Base-by-base conservation (phyloP, 2,888 invertebrate species). In the Torymus aiolomorphi region DNA sequence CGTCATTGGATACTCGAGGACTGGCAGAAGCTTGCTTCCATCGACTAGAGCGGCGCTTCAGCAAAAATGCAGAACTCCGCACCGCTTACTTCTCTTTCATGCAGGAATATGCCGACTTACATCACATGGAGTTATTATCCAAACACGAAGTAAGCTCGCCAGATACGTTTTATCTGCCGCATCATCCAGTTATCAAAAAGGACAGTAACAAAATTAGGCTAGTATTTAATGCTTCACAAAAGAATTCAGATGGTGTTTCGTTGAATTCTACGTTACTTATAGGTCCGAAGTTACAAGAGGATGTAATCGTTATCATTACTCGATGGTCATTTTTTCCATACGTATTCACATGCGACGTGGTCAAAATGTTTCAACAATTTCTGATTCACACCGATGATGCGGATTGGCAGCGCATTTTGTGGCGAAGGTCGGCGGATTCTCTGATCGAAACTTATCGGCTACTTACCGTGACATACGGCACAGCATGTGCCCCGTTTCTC, bases 351-450 rank as follows among this genome's bases (percentile, higher is more conserved):
- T 78, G 78, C 74, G n/a, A n/a, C n/a, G n/a, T n/a, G n/a, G n/a
- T n/a, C n/a, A n/a, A n/a, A n/a, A n/a, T n/a, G n/a, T n/a, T 73
- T 20, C 31, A 69, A 0, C 62, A 74, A 42, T 73, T 74, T 54
- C n/a, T 52, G 0, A 31, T 69, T 1, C 42, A 76, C 8, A 14
- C 16, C 0, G 56, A 62, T 2, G 70, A 69, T n/a, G 11, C 14
- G 1, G 63, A 83, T 11, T 82, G 61, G 18, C 85, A 85, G 13
- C 61, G 83, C 5, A 86, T 87, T 24, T n/a, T 86, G n/a, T 87
- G 86, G 87, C 65, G 84, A 8, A 51, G 49, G 0, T 16, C 62
- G 13, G 49, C 79, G 5, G 8, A 62, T 2, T 57, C 62, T n/a
- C 59, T 49, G 1, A 5, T 75, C 0, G n/a, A 31, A 20, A 14